Evolutionary conservation across 2,888 invertebrate genomes (phyloP).

Genomic region (Heliconius charithonia): DNA sequence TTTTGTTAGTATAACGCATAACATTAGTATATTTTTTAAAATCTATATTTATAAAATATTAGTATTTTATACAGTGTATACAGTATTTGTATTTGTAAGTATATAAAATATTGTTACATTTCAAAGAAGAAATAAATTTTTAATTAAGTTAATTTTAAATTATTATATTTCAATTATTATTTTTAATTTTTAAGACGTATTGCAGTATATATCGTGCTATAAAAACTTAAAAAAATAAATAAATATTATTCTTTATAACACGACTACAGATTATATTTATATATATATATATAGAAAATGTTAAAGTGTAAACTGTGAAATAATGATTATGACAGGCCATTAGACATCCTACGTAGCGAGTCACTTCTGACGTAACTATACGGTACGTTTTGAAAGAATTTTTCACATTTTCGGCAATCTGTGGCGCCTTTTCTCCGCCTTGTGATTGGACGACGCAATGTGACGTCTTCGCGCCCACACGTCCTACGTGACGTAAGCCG

Average conservation of each 20-base stretch:
- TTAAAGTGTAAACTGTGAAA: constrained; percentile 22
- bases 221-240: neutral
- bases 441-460: constrained; percentile 67
- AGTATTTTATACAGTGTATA: no score
- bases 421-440: constrained; percentile 73
- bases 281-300: neutral
- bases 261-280: neutral
- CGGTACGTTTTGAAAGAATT: constrained; percentile 48
- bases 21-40: no score
- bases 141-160: neutral
- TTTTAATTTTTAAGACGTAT: neutral
- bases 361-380: constrained; percentile 48
- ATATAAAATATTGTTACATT: no score
- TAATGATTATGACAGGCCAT: constrained; percentile 29
- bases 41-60: no score
- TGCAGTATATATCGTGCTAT: neutral
- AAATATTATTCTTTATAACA: neutral
- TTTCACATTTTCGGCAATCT: constrained; percentile 62
- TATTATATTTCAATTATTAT: neutral
- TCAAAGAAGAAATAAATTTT: neutral
- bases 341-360: constrained; percentile 42
- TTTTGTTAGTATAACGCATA: no score
- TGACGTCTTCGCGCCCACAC: constrained; percentile 83
- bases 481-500: constrained; percentile 78
- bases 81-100: no score